Evolutionary conservation across 2,797 vertebrate species (phyloP).

Genomic region (Accipiter badius): DNA sequence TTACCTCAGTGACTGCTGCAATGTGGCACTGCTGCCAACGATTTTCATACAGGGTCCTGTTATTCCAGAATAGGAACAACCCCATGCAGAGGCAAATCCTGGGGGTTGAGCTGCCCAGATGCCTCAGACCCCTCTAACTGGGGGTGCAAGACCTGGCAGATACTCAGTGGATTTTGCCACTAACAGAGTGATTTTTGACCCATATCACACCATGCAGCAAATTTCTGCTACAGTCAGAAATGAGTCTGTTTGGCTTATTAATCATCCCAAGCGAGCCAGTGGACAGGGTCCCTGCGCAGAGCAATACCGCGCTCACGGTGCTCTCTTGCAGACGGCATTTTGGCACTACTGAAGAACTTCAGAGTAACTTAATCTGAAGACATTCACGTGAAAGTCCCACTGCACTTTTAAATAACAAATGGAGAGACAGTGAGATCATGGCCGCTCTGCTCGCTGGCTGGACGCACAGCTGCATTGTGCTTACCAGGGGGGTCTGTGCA

Average conservation of each 20-base stretch:
- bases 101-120: not conserved
- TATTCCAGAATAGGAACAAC: not conserved
- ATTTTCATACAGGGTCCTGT: fast-evolving
- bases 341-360: not conserved
- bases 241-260: not conserved
- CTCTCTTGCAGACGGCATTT: not conserved
- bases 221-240: not conserved
- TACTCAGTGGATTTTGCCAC: not conserved
- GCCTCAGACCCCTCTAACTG: not conserved
- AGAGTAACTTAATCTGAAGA: slow-evolving; percentile 33
- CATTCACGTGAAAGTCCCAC: not conserved
- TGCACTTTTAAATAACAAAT: slow-evolving; percentile 49
- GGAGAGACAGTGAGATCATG: slow-evolving; percentile 53
- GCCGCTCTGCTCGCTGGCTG: fast-evolving
- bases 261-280: not conserved
- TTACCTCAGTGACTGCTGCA: not conserved
- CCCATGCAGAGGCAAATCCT: not conserved
- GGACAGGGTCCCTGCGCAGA: not conserved
- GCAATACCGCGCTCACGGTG: fast-evolving
- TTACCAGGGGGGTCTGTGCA: not conserved
- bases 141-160: not conserved
- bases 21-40: not conserved
- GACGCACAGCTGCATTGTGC: not conserved
- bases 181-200: not conserved
- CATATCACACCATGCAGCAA: not conserved